A percentile compares a stretch with the other conserved stretches of the same genome.
Evolutionary conservation across 2,888 invertebrate genomes (phyloP).

Genomic region (Hetaerina titia): DNA sequence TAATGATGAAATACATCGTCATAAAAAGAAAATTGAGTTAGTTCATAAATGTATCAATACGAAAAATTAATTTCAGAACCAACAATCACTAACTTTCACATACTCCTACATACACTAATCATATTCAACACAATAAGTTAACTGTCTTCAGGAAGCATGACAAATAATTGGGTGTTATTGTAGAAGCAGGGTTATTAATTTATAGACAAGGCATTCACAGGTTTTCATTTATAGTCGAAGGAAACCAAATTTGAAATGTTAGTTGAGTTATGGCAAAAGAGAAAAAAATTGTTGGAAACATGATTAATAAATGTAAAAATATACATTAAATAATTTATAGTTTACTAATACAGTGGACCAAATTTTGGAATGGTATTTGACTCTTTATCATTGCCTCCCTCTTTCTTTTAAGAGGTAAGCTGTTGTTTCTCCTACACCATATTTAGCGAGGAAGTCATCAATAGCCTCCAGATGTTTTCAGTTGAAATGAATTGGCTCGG

Average conservation of each 20-base stretch:
- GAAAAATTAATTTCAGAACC: too few species aligned
- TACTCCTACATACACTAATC: too few species aligned
- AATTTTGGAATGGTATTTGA: not conserved
- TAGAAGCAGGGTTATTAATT: not conserved
- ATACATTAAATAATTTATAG: not conserved
- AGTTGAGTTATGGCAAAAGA: not conserved
- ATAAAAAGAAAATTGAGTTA: too few species aligned
- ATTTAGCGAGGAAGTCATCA: too few species aligned
- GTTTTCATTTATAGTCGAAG: not conserved
- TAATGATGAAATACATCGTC: too few species aligned
- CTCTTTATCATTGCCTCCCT: slow-evolving; percentile 11
- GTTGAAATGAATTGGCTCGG: too few species aligned
- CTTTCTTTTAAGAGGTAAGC: not conserved
- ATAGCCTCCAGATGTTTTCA: too few species aligned
- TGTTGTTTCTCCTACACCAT: not conserved
- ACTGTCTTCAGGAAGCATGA: not conserved
- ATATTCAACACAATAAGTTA: not conserved
- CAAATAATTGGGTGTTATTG: not conserved
- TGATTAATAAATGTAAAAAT: not conserved
- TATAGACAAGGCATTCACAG: not conserved
- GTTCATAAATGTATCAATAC: too few species aligned
- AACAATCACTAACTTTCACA: too few species aligned
- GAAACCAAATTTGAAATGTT: not conserved
- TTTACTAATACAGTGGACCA: not conserved
- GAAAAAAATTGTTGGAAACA: not conserved